Conservation (phyloP, 1,140 invertebrate species). For the Dryas iulia region DNA sequence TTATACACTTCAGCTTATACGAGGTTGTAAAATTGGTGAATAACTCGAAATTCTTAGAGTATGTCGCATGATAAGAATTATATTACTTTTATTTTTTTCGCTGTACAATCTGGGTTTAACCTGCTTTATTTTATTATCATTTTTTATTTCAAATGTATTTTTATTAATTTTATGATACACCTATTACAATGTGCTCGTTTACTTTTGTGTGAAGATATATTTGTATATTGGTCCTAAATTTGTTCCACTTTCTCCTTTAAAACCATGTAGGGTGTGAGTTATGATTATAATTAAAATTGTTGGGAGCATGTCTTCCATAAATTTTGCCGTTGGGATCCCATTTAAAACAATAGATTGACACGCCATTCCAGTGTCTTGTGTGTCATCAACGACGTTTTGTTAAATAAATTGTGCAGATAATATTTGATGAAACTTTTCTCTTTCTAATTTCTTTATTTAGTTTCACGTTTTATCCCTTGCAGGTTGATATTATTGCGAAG, state of each 20-base stretch:
- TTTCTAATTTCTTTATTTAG: too few species aligned
- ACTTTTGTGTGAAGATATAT: neutral
- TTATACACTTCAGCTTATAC: slow-evolving; percentile 20
- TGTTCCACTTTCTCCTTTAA: neutral
- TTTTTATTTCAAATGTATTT: neutral
- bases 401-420: neutral
- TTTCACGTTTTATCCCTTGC: too few species aligned
- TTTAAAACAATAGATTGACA: slow-evolving; percentile 13
- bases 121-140: neutral
- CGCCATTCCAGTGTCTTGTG: slow-evolving; percentile 22
- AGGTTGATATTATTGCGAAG: too few species aligned
- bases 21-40: slow-evolving; percentile 19
- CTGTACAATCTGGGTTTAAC: neutral
- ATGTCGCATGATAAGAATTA: slow-evolving; percentile 17
- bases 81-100: slow-evolving; percentile 8
- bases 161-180: neutral
- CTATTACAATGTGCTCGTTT: neutral
- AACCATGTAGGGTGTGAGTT: too few species aligned
- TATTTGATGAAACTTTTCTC: too few species aligned
- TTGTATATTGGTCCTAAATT: neutral
- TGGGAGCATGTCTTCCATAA: neutral
- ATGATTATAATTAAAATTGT: slow-evolving; percentile 2
- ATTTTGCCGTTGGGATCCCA: neutral
- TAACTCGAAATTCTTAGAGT: slow-evolving; percentile 12
- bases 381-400: neutral